A percentile compares a stretch with the other conserved stretches of the same genome.
phyloP scores from a whole-genome alignment of 2,113 vertebrate species.

The Rhinopomastus cyanomelas region DNA sequence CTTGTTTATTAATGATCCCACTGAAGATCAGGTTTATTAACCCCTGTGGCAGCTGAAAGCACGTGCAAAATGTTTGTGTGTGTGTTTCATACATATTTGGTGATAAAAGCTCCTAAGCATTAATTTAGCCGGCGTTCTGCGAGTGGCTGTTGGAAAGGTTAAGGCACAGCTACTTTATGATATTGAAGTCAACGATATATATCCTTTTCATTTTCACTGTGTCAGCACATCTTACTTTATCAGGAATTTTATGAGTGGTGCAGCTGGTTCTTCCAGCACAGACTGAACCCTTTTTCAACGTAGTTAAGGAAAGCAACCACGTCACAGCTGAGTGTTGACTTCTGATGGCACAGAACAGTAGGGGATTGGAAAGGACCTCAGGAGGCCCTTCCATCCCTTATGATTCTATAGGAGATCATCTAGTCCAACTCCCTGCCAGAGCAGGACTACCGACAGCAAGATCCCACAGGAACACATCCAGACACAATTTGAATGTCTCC shows the following conservation, averaged over 20 bases:
- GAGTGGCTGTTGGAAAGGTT: background rate
- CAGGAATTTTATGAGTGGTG: background rate
- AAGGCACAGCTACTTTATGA: background rate
- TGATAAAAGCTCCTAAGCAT: background rate
- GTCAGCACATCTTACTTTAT: background rate
- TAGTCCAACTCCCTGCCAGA: too few relatives aligned
- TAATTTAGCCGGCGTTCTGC: background rate
- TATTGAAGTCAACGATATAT: background rate
- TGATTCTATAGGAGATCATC: too few relatives aligned
- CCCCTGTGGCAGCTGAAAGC: background rate
- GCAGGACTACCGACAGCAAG: too few relatives aligned
- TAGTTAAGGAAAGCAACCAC: background rate
- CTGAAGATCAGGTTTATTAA: background rate
- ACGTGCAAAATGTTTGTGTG: background rate
- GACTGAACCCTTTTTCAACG: background rate
- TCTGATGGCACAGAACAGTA: background rate
- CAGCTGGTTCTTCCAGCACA: background rate
- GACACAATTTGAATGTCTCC: too few relatives aligned
- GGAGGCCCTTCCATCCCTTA: too few relatives aligned
- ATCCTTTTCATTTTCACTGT: background rate
- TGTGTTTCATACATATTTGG: background rate
- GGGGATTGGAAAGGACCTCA: too few relatives aligned
- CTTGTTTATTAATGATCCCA: background rate
- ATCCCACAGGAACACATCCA: too few relatives aligned
- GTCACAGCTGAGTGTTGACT: rapidly evolving